Evolutionary conservation across 2,797 vertebrate species (phyloP).

Genomic region (Urophycis tenuis): DNA sequence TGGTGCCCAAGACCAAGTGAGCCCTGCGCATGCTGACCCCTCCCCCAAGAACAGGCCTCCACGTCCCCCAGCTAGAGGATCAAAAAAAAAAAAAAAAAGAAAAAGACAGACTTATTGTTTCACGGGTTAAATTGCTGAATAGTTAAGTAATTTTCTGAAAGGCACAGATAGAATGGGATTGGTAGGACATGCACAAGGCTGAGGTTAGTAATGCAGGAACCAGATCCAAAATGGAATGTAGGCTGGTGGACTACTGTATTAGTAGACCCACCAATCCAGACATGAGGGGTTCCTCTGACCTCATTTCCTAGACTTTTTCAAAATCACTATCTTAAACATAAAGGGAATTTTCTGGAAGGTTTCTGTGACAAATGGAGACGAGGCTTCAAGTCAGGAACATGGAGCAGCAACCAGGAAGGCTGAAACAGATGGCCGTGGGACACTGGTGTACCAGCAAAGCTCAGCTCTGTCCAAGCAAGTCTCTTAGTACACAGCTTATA

Average conservation of each 20-base stretch:
- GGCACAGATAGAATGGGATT: slow-evolving; percentile 17
- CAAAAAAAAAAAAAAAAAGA: neutral
- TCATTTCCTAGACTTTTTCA: slow-evolving; percentile 40
- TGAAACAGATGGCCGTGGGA: slow-evolving; percentile 18
- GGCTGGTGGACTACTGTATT: slow-evolving; percentile 13
- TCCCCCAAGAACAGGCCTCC: slow-evolving; percentile 61
- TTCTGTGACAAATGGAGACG: slow-evolving; percentile 15
- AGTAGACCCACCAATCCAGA: slow-evolving; percentile 10
- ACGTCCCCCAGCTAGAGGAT: neutral
- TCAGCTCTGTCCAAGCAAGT: slow-evolving; percentile 35
- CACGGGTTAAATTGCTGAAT: slow-evolving; percentile 34
- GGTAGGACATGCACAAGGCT: slow-evolving; percentile 4
- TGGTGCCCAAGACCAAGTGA: slow-evolving; percentile 82
- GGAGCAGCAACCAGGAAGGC: slow-evolving; percentile 11
- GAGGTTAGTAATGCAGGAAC: slow-evolving; percentile 14
- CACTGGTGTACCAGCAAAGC: slow-evolving; percentile 34
- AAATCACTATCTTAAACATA: slow-evolving; percentile 29
- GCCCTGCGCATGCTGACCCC: slow-evolving; percentile 74
- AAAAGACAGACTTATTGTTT: slow-evolving; percentile 21
- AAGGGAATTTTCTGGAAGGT: neutral
- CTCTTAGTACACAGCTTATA: slow-evolving; percentile 32
- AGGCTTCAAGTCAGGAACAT: slow-evolving; percentile 13
- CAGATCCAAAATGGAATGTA: slow-evolving; percentile 11
- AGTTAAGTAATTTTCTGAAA: slow-evolving; percentile 24
- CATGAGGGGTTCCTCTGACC: neutral